Evolutionary conservation across 1,140 invertebrate genomes (phyloP).

Genomic region (Aphidius gifuensis): DNA sequence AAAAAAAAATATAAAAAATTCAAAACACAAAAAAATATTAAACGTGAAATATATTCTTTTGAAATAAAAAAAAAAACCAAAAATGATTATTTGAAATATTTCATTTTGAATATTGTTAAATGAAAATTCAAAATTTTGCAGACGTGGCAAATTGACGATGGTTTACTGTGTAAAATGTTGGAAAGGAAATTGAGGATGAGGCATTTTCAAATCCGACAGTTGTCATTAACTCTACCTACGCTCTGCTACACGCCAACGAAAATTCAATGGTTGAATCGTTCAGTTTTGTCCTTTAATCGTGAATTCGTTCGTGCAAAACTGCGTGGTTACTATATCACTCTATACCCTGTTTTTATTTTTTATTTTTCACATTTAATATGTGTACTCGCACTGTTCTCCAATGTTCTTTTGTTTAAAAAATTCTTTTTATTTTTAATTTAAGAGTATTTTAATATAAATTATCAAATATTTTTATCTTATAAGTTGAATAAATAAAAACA

Average conservation of each 20-base stretch:
- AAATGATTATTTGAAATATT: neutral
- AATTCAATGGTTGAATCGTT: slow-evolving; percentile 14
- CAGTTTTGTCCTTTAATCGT: slow-evolving; percentile 11
- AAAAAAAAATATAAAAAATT: neutral
- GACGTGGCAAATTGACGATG: slow-evolving; percentile 9
- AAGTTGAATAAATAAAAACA: too few relatives aligned
- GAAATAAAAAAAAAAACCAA: neutral
- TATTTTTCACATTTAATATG: too few relatives aligned
- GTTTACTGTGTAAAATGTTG: neutral
- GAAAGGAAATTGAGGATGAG: neutral
- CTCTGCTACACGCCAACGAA: slow-evolving; percentile 2
- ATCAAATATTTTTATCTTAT: too few relatives aligned
- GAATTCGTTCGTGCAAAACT: slow-evolving; percentile 8
- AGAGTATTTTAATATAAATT: too few relatives aligned
- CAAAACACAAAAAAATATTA: too few relatives aligned
- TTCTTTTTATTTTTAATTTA: too few relatives aligned
- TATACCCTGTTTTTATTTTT: neutral
- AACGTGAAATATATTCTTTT: too few relatives aligned
- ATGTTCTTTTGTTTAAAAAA: too few relatives aligned
- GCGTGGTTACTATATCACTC: slow-evolving; percentile 5
- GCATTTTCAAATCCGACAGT: slow-evolving; percentile 2
- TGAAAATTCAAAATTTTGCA: neutral
- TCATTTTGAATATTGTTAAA: neutral
- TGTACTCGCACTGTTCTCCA: too few relatives aligned
- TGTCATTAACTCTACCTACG: slow-evolving; percentile 8